Percentiles rank a stretch among this genome's conserved stretches.
Evolutionary conservation across 2,888 invertebrate species (phyloP).

Genomic region (Chironomus tentans): DNA sequence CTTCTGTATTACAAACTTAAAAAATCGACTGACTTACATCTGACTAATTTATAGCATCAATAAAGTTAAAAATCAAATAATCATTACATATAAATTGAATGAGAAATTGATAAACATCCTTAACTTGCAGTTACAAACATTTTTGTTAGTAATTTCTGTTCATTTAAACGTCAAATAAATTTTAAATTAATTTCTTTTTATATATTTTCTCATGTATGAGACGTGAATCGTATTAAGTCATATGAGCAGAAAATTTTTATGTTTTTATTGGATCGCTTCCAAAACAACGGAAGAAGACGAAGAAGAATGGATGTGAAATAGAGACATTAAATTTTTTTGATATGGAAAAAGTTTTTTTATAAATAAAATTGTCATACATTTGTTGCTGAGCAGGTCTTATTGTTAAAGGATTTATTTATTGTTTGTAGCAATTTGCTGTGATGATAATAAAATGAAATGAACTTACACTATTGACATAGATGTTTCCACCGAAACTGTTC

Average conservation of each 20-base stretch:
- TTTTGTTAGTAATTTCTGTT: neutral
- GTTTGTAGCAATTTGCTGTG: neutral
- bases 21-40: neutral
- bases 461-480: slow-evolving; percentile 63
- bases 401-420: neutral
- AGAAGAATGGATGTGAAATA: neutral
- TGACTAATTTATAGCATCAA: neutral
- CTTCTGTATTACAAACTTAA: too few species aligned
- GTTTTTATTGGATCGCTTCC: neutral
- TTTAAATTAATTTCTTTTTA: neutral
- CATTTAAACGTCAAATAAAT: neutral
- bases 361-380: neutral
- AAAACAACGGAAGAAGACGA: neutral
- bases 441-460: neutral
- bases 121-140: neutral
- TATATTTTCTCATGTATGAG: too few species aligned
- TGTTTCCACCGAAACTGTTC: slow-evolving; percentile 62
- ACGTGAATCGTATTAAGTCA: too few species aligned
- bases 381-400: neutral
- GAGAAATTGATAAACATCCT: neutral
- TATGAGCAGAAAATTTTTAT: neutral
- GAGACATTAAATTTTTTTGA: too few species aligned
- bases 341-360: neutral
- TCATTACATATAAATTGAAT: too few species aligned
- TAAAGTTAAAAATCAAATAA: too few species aligned